Conservation (phyloP, 2,797 vertebrate species). For the Microhierax caerulescens region DNA sequence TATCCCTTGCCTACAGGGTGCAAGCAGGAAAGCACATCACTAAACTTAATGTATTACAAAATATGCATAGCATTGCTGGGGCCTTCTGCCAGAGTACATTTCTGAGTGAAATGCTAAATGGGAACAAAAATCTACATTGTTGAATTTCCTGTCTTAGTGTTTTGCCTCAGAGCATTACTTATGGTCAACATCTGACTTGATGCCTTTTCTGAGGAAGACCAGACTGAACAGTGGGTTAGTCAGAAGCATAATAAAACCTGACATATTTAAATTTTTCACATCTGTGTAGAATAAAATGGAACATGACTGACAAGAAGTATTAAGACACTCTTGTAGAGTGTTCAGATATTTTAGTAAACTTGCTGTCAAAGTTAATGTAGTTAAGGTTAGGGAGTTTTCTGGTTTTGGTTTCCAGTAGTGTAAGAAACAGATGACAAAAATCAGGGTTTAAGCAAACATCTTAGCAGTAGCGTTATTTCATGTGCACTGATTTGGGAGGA, state of each 20-base stretch:
- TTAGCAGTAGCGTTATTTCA: neutral
- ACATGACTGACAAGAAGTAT: neutral
- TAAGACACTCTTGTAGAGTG: neutral
- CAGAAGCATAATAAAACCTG: neutral
- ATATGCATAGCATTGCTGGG: neutral
- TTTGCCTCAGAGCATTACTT: neutral
- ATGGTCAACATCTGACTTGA: neutral
- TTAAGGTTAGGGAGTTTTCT: rapidly evolving
- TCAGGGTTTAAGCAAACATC: neutral
- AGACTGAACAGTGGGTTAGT: neutral
- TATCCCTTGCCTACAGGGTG: rapidly evolving
- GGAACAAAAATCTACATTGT: neutral
- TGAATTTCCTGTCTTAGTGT: neutral
- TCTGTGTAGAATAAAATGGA: neutral
- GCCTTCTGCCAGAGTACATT: neutral
- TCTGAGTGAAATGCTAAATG: neutral
- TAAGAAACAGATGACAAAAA: neutral
- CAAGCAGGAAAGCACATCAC: neutral
- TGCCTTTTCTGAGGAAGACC: neutral
- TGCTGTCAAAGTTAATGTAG: neutral
- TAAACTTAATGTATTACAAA: neutral
- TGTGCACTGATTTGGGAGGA: neutral
- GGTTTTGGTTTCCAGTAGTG: neutral
- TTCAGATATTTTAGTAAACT: neutral
- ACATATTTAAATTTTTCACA: neutral